Base-by-base conservation (phyloP, 1,140 invertebrate species). In the Theocolax elegans region DNA sequence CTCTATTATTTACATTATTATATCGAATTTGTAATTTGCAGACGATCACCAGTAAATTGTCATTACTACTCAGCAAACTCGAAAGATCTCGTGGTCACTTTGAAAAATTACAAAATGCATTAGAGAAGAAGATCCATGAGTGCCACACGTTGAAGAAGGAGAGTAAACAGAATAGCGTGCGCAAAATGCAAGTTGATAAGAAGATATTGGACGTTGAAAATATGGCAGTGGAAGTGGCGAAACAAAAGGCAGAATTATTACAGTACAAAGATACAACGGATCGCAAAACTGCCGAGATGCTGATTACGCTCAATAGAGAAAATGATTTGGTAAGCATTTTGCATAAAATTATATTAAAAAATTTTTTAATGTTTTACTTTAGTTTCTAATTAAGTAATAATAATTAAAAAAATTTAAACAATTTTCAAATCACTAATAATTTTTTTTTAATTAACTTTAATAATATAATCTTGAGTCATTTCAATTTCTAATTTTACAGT, bases 151-250 rank as follows among this genome's bases (percentile, higher is more conserved):
- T 81, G 31, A 85, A 78, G 53, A 84, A 80, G 51, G 78, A 80
- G 53, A 79, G 63, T 17, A 83, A 82, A 48, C 79, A 80, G 19
- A 79, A 82, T 53, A 77, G 71, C 25, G 17, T 77, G 2, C 75
- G 80, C 42, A 83, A 80, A 71, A 54, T 68, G 4, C 83, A 86
- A 48, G 73, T 86, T 19, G 84, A 86, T 35, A 87, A 88, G 48
- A 86, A 88, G 67, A 80, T 88, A 3, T 72, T 74, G 0, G 83
- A 88, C 29, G 70, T 88, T 23, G 87, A 89, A 74, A 78, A 81
- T 44, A 80, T 87, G 72, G 82, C 88, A 4, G 77, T 83, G 2
- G 87, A 89, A 72, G 83, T 87, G 23, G 79, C 80, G 6, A 86
- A 88, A 51, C 86, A 88, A 63, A 87, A 87, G 53, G 72, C 81